Evolutionary conservation across 2,113 vertebrate genomes (phyloP), one percentile per base, ranked within the genome.

Genomic region (Egretta garzetta): DNA sequence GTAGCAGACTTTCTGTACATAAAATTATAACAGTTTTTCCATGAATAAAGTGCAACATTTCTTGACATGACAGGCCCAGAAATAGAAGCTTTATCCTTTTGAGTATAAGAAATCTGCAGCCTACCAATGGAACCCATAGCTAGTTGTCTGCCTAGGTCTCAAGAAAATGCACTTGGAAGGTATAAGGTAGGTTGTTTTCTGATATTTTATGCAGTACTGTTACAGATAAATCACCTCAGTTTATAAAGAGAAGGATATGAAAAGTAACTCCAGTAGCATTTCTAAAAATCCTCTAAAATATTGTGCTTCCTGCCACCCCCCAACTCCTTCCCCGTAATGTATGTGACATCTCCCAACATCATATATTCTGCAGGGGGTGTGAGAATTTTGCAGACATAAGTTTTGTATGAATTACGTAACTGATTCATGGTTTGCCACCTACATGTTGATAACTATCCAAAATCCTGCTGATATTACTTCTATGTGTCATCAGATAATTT

Each of bases 381-480:
- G 45, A 82, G 74, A 81, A 84, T 87, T 93, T 92, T 93, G 32
- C 53, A 59, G 33, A 47, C 16, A 3, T 56, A 47, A 53, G 16
- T 93, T 91, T 88, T 87, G 32, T 77, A 81, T 91, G 43, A 75
- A 20, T 76, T 94, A 67, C 4, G 4, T 56, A 55, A 91, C 63
- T 92, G 70, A 86, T 88, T 93, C 77, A 60, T 91, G 41, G 15
- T 70, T 97, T 96, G 7, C 58, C 45, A 73, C 76, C 66, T 85
- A 85, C 58, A 6, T 55, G 53, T 68, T 80, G 37, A 60, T 53
- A 84, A 72, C 39, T 45, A 27, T 41, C 49, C 35, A 87, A 89
- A 91, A 82, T 91, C 49, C 32, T 87, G 64, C 33, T 87, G 35
- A 71, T 95, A 60, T 45, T 71, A 80, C 19, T 56, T 82, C 55